Evolutionary conservation across 2,888 invertebrate species (phyloP).

Genomic region (Ormyrus thymus): DNA sequence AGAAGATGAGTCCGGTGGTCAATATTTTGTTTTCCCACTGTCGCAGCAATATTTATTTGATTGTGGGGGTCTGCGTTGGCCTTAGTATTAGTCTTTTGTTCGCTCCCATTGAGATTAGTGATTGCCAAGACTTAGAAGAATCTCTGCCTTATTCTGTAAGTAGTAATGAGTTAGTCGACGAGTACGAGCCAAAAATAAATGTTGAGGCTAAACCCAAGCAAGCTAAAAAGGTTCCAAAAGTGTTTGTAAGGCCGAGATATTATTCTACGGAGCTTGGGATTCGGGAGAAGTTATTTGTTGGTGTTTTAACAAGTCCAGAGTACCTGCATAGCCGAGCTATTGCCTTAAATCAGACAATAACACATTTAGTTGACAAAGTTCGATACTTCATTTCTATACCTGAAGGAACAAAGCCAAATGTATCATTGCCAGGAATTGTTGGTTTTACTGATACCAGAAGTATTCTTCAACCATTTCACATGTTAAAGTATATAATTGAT

Average conservation of each 20-base stretch:
- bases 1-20: constrained; percentile 59
- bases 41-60: constrained; percentile 78
- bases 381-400: constrained; percentile 84
- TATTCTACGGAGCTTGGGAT: constrained; percentile 97
- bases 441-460: constrained; percentile 89
- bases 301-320: constrained; percentile 86
- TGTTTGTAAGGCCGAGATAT: constrained; percentile 90
- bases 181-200: constrained; percentile 76
- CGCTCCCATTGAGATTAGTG: constrained; percentile 75
- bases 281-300: constrained; percentile 90
- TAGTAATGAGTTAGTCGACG: constrained; percentile 67
- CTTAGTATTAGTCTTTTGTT: constrained; percentile 77
- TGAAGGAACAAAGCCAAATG: constrained; percentile 76
- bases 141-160: constrained; percentile 58
- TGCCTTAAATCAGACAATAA: constrained; percentile 92
- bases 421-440: constrained; percentile 83
- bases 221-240: constrained; percentile 77
- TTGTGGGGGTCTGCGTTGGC: constrained; percentile 78
- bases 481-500: constrained; percentile 91
- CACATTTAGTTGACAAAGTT: constrained; percentile 88
- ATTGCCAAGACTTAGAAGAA: constrained; percentile 60
- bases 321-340: constrained; percentile 84
- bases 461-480: constrained; percentile 89
- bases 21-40: constrained; percentile 68
- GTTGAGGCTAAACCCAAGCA: constrained; percentile 74